Conservation (phyloP, 2,797 vertebrate genomes). For the Paguma larvata region DNA sequence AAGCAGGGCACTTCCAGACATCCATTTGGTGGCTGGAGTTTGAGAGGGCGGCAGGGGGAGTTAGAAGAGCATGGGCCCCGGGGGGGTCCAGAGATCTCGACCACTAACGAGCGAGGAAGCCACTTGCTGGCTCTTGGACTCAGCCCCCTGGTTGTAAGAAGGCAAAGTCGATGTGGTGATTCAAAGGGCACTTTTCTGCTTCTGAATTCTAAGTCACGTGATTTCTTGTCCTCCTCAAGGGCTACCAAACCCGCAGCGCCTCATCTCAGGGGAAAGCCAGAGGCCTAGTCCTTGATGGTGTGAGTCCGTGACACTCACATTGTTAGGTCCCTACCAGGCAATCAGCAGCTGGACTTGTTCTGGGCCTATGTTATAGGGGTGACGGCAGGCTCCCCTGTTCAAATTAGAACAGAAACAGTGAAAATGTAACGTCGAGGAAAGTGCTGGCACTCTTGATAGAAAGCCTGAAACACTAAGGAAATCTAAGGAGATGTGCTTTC, state of each 20-base stretch:
- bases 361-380: background rate
- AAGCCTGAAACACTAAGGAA: background rate
- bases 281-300: background rate
- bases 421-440: conserved; percentile 31
- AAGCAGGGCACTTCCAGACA: background rate
- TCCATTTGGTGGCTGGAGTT: background rate
- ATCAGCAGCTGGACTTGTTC: conserved; percentile 56
- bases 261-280: background rate
- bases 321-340: background rate
- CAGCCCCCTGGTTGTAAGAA: conserved; percentile 2
- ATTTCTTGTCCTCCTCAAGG: conserved; percentile 37
- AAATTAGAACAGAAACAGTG: conserved; percentile 58
- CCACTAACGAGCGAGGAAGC: background rate
- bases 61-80: background rate
- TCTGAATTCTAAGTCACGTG: background rate
- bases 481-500: background rate
- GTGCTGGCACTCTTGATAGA: background rate
- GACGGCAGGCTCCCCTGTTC: conserved; percentile 2
- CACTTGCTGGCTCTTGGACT: background rate
- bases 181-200: background rate
- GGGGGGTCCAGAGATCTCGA: background rate
- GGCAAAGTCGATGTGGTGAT: background rate
- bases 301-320: background rate
- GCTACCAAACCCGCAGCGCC: background rate
- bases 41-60: background rate